Base-by-base conservation (phyloP, 2,888 invertebrate genomes). In the Therioaphis trifolii region DNA sequence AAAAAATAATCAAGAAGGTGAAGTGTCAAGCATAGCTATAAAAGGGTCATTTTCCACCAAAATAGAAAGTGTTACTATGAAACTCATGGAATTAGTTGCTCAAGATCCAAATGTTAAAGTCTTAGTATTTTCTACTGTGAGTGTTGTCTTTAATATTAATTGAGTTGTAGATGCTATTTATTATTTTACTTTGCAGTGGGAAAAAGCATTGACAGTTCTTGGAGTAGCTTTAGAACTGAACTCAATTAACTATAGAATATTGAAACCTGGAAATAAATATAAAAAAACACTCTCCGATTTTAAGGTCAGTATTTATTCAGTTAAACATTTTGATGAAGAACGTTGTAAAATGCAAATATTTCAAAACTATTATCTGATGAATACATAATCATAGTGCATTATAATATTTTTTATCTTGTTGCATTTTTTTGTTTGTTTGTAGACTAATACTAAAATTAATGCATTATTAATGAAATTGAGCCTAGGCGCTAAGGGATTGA, bases 401-500 rank as follows among this genome's bases (percentile, higher is more conserved):
- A 4, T 71, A 21, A 35, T 58, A 29, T 27, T 74, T 49, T 4
- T 43, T 68, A 72, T 49, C 15, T 14, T 35, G 21, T 27, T 46
- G 1, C 29, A 9, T n/a, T 69, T 63, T 85, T 85, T 35, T 29
- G 35, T 74, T 46, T 77, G 24, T 69, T 75, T 84, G 12, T 77
- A 90, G 87, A 87, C 88, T 29, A 85, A 88, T 0, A 86, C 88
- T 29, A 88, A 89, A 15, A 88, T 92, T 0, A 91, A 90, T 2
- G 92, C 91, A 9, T 89, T 95, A 43, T 88, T 95, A n/a, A 89
- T 95, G 87, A 93, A 93, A 0, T 88, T 94, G 24, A 88, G 90
- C 76, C 90, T 91, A 79, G 95, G 94, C n/a, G 91, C 93, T 0
- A 94, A 94, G 88, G 95, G 95, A 0, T 89, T 95, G 15, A 95